Base-by-base conservation (phyloP, 2,888 invertebrate genomes). In the Cosmorhoe ocellata region DNA sequence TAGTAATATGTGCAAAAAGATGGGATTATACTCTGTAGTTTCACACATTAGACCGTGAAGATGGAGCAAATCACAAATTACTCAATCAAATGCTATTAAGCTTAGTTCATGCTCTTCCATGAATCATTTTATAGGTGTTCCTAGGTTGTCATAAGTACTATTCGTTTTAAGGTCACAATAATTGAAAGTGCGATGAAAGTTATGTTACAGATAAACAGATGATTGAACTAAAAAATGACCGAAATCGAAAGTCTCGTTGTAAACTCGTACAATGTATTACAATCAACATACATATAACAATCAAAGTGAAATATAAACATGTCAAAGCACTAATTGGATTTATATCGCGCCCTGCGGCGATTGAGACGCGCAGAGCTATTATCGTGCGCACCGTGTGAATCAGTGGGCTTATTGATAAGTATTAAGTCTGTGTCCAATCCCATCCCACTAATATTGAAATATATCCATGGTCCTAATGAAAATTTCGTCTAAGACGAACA, bases 241-340 rank as follows among this genome's bases (percentile, higher is more conserved):
- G 10, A 51, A 39, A 43, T 22, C 27, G 18, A 44, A 44, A 48
- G 52, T 48, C 13, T 47, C 22, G 32, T 2, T 38, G 37, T 13
- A 37, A 43, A 26, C 18, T 13, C n/a, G 33, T 26, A 5, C 10
- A 66, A 49, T 54, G 50, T 46, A 51, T 50, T 10, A 47, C 42
- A 45, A 50, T 50, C 45, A 50, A 28, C 39, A 30, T 51, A 51
- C n/a, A 46, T 47, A 47, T 14, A 52, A 47, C 43, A 53, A 48
- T 47, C 48, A 48, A 28, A 45, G 39, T 40, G 28, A 55, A 61
- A 64, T 59, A 66, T 66, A 70, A 66, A 66, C 57, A 67, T 64
- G 67, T 68, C 67, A 57, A 57, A 58, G 28, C 34, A 41, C 61
- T 69, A 71, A 71, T 66, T 67, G 67, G 66, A 68, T 68, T 69